Evolutionary conservation across 2,797 vertebrate species (phyloP).

Genomic region (Pseudochaenichthys georgianus): DNA sequence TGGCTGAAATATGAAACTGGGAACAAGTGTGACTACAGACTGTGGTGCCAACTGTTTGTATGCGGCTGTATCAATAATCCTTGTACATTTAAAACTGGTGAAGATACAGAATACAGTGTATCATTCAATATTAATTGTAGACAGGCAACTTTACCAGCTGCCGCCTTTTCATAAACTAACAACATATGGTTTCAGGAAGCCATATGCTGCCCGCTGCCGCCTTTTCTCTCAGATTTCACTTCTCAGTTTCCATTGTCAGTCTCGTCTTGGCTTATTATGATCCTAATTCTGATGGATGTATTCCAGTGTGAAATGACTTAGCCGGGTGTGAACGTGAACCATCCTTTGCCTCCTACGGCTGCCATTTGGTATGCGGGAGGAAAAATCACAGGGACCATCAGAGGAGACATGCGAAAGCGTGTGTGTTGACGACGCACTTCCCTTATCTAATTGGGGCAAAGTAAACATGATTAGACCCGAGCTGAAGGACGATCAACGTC

Average conservation of each 20-base stretch:
- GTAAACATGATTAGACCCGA: slow-evolving; percentile 78
- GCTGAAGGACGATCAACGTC: slow-evolving; percentile 75
- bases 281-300: slow-evolving; percentile 79
- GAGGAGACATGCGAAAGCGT: slow-evolving; percentile 57
- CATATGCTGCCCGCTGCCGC: slow-evolving; percentile 70
- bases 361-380: slow-evolving; percentile 77
- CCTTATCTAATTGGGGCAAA: slow-evolving; percentile 80
- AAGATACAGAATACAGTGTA: slow-evolving; percentile 48
- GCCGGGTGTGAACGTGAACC: slow-evolving; percentile 70
- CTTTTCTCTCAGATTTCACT: slow-evolving; percentile 74
- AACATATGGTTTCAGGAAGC: slow-evolving; percentile 67
- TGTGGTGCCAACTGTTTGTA: slow-evolving; percentile 59
- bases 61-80: slow-evolving; percentile 60
- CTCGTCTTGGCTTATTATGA: slow-evolving; percentile 73
- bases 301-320: slow-evolving; percentile 81
- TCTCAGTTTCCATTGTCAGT: slow-evolving; percentile 78
- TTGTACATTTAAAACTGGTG: slow-evolving; percentile 55
- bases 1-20: slow-evolving; percentile 64
- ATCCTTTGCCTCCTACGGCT: slow-evolving; percentile 73
- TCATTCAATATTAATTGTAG: slow-evolving; percentile 66
- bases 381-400: slow-evolving; percentile 49
- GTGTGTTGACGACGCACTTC: slow-evolving; percentile 69
- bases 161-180: slow-evolving; percentile 66
- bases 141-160: slow-evolving; percentile 70
- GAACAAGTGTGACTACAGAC: slow-evolving; percentile 60